These are phyloP conservation scores for Clarias laeviceps DNA, from an alignment of 2,797 vertebrate genomes.

Conservation along the genomic window DNA sequence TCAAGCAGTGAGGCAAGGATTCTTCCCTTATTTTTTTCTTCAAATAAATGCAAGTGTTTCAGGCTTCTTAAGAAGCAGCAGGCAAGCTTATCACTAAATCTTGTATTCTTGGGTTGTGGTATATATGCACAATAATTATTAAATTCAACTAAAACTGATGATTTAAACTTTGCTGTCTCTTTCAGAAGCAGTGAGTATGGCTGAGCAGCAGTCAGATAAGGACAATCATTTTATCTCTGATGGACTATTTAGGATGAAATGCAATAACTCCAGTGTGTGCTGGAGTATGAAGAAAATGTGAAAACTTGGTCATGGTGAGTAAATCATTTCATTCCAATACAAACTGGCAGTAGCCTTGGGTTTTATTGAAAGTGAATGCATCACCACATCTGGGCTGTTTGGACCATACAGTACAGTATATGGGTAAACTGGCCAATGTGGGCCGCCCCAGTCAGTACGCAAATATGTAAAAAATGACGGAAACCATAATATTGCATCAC, in stretches of 20 bases:
- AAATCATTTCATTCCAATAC: not conserved
- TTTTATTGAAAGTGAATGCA: constrained; percentile 9
- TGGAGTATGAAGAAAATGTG: not conserved
- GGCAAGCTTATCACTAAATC: not conserved
- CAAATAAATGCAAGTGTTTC: not conserved
- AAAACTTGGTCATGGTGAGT: constrained; percentile 8
- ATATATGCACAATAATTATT: not conserved
- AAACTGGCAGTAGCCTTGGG: not conserved
- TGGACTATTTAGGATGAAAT: not conserved
- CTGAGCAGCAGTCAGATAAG: not conserved
- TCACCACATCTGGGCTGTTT: not conserved
- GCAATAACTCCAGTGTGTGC: not conserved
- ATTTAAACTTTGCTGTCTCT: constrained; percentile 12
- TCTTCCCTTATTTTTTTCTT: not conserved
- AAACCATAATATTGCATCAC: no score
- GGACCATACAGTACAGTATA: not conserved
- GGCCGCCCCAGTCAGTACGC: no score
- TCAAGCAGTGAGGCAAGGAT: not conserved
- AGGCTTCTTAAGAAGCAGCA: no score
- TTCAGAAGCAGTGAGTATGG: not conserved
- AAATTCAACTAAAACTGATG: not conserved
- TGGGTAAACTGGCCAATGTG: not conserved
- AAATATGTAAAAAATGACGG: no score
- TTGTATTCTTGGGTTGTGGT: not conserved
- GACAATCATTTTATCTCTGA: not conserved